Evolutionary conservation across 2,888 invertebrate species (phyloP).

Genomic region (Eupithecia centaureata): DNA sequence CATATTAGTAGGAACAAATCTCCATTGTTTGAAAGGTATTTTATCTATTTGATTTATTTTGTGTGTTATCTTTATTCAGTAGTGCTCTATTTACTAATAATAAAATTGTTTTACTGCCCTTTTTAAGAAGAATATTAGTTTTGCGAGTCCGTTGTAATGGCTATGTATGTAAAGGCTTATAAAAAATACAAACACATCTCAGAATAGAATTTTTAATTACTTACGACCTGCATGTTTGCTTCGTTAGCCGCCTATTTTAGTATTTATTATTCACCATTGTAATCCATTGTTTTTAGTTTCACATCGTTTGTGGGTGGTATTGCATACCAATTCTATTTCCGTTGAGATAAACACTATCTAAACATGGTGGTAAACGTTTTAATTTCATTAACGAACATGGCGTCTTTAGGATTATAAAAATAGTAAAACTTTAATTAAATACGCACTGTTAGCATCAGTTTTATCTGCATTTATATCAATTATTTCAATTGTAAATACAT

Average conservation of each 20-base stretch:
- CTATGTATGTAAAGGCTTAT: neutral
- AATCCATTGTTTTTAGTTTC: slow-evolving; percentile 23
- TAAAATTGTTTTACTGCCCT: too few species aligned
- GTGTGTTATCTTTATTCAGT: too few species aligned
- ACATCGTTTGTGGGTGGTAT: slow-evolving; percentile 20
- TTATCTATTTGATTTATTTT: neutral
- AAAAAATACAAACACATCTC: neutral
- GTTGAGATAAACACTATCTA: slow-evolving; percentile 21
- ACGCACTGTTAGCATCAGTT: neutral
- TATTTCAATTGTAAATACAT: too few species aligned
- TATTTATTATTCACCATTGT: slow-evolving; percentile 16
- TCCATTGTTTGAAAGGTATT: neutral
- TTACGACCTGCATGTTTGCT: slow-evolving; percentile 27
- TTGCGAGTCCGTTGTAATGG: neutral
- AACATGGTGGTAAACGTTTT: slow-evolving; percentile 17
- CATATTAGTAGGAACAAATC: slow-evolving; percentile 6
- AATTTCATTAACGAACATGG: slow-evolving; percentile 2
- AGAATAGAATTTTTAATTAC: slow-evolving; percentile 17
- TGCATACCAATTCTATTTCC: slow-evolving; percentile 23
- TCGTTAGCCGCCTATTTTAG: slow-evolving; percentile 27
- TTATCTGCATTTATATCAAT: too few species aligned
- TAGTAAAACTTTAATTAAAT: too few species aligned
- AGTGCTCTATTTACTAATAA: too few species aligned
- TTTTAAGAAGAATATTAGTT: too few species aligned
- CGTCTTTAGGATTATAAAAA: neutral